These are phyloP conservation scores for Spilarctia lutea DNA, from an alignment of 2,888 invertebrate genomes.

Conservation along the genomic window DNA sequence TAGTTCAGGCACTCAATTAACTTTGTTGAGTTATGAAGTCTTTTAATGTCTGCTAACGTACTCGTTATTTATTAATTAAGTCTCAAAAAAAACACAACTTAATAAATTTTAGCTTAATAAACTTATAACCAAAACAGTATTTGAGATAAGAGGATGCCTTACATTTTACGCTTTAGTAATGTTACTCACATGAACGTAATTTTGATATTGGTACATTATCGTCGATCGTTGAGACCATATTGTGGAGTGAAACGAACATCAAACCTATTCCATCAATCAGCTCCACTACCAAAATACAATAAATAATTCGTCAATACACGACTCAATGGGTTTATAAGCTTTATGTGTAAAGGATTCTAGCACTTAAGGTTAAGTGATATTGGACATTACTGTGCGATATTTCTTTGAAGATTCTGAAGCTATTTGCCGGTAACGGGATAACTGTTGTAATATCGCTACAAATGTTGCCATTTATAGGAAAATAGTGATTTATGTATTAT, in stretches of 20 bases:
- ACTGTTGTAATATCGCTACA: slow-evolving; percentile 7
- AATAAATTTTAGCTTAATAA: too few relatives aligned
- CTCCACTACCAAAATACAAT: slow-evolving; percentile 9
- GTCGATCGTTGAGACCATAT: neutral
- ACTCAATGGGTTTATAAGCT: slow-evolving; percentile 8
- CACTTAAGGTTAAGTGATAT: neutral
- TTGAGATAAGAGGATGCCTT: neutral
- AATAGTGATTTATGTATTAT: slow-evolving; percentile 1
- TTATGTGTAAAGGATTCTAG: slow-evolving; percentile 6
- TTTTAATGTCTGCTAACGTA: slow-evolving; percentile 7
- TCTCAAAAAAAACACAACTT: neutral
- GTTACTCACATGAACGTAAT: neutral
- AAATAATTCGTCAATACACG: slow-evolving; percentile 13
- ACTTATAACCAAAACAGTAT: too few relatives aligned
- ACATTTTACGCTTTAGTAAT: neutral
- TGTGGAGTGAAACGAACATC: slow-evolving; percentile 10
- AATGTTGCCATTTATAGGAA: slow-evolving; percentile 10
- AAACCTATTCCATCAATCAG: slow-evolving; percentile 18
- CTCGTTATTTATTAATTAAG: slow-evolving; percentile 8
- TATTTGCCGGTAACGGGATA: slow-evolving; percentile 10
- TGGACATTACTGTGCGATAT: neutral
- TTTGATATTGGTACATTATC: neutral
- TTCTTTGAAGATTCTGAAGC: slow-evolving; percentile 9
- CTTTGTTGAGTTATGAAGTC: slow-evolving; percentile 3
- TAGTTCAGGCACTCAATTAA: slow-evolving; percentile 35